A percentile compares a stretch with the other conserved stretches of the same genome.
Conservation (phyloP, 2,888 invertebrate genomes). For the Theodoxus fluviatilis region DNA sequence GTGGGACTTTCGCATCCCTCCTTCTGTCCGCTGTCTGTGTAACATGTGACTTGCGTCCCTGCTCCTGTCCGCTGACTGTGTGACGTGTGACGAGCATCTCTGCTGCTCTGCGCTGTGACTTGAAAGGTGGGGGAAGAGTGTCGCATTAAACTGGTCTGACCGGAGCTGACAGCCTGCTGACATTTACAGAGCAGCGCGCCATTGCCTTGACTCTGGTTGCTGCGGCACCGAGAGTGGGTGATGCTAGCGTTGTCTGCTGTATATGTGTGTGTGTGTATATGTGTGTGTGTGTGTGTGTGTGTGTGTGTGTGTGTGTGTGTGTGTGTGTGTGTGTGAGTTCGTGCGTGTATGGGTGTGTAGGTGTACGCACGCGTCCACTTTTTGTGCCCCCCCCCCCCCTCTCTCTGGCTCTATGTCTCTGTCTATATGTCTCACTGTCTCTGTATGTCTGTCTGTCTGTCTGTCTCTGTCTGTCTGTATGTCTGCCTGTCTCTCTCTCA, state of each 20-base stretch:
- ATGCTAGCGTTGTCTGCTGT: not conserved
- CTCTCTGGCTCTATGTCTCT: constrained; percentile 3
- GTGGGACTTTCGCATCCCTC: too few relatives aligned
- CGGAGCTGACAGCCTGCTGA: not conserved
- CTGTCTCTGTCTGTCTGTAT: not conserved
- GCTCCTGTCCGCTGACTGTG: too few relatives aligned
- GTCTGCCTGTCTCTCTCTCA: not conserved
- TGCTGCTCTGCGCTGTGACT: too few relatives aligned
- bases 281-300: constrained; percentile 19
- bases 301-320: constrained; percentile 13
- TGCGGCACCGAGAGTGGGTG: not conserved
- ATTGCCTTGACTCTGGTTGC: not conserved
- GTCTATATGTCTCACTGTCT: not conserved
- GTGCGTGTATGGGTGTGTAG: not conserved
- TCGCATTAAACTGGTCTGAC: not conserved
- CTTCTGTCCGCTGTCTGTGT: too few relatives aligned
- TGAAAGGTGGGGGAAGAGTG: not conserved
- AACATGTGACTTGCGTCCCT: too few relatives aligned
- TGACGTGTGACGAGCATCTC: too few relatives aligned
- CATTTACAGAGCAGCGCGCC: too few relatives aligned
- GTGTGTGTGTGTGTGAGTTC: constrained; percentile 14
- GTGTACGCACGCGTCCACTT: not conserved
- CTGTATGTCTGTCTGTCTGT: not conserved
- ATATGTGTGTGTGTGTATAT: not conserved
- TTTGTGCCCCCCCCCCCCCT: not conserved